A percentile compares a stretch with the other conserved stretches of the same genome.
These are phyloP conservation scores for Brachymystax lenok DNA, from an alignment of 2,797 vertebrate species.

Conservation along the genomic window DNA sequence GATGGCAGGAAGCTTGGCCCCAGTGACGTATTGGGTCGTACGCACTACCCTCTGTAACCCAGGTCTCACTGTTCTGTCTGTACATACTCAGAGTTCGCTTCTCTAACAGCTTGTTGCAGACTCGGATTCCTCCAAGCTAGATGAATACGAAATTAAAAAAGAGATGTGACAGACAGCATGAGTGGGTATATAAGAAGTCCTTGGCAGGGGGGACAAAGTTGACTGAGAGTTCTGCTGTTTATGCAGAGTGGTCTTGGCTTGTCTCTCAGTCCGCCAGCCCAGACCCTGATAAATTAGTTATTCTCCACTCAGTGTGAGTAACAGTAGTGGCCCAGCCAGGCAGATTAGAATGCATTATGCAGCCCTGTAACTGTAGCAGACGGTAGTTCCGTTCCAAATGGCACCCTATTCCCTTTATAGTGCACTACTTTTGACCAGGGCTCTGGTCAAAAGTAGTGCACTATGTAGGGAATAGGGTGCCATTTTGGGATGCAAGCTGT, in stretches of 20 bases:
- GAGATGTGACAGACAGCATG: slow-evolving; percentile 28
- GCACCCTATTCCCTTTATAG: neutral
- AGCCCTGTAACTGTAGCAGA: slow-evolving; percentile 20
- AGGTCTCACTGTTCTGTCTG: neutral
- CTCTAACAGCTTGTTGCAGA: no score
- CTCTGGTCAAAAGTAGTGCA: neutral
- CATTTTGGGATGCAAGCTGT: neutral
- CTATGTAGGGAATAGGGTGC: neutral
- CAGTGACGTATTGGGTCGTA: no score
- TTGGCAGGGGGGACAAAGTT: slow-evolving; percentile 17
- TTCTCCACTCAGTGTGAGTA: slow-evolving; percentile 27
- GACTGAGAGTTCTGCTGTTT: slow-evolving; percentile 33
- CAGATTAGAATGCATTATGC: slow-evolving; percentile 42
- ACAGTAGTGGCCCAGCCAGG: slow-evolving; percentile 21
- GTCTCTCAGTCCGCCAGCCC: slow-evolving; percentile 16
- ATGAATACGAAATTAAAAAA: slow-evolving; percentile 41
- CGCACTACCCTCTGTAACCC: no score
- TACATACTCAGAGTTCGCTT: neutral
- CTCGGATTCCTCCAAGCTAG: neutral
- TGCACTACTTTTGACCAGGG: neutral
- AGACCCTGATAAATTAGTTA: slow-evolving; percentile 47
- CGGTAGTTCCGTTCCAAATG: neutral
- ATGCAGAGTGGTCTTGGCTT: slow-evolving; percentile 35
- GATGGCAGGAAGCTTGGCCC: no score
- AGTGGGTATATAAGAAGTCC: slow-evolving; percentile 26